These are phyloP conservation scores for Ganaspis sp. DNA, from an alignment of 1,140 invertebrate species.

Conservation along the genomic window DNA sequence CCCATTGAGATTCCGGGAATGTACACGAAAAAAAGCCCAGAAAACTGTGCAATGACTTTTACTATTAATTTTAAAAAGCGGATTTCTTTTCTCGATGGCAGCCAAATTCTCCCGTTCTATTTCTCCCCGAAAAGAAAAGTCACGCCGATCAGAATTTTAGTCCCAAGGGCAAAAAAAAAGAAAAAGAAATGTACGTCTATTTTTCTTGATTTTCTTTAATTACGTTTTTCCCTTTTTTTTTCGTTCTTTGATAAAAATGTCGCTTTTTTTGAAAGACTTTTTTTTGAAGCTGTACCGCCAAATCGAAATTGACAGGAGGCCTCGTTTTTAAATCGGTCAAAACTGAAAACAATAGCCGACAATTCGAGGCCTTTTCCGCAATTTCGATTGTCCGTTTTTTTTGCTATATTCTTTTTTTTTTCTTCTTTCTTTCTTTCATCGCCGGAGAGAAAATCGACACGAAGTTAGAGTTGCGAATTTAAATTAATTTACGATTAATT, in stretches of 20 bases:
- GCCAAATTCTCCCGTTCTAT: background rate
- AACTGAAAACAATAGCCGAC: constrained; percentile 14
- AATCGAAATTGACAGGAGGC: background rate
- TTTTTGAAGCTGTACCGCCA: constrained; percentile 14
- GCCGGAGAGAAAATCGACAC: constrained; percentile 22
- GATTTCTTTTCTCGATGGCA: background rate
- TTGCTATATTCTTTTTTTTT: background rate
- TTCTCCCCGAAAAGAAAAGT: background rate
- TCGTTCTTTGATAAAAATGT: background rate
- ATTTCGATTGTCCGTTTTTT: background rate
- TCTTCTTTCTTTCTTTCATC: background rate
- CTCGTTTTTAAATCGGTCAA: background rate
- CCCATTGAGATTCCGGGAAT: constrained; percentile 6
- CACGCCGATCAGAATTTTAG: background rate
- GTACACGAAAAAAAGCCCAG: background rate
- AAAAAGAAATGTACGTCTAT: background rate
- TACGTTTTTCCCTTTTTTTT: background rate
- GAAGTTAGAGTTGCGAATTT: constrained; percentile 17
- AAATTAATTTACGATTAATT: constrained; percentile 24
- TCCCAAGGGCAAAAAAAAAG: background rate
- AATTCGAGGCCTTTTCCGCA: background rate
- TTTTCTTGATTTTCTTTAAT: background rate
- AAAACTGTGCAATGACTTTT: constrained; percentile 24
- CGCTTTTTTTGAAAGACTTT: background rate
- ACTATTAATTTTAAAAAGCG: constrained; percentile 21